A percentile compares a stretch with the other conserved stretches of the same genome.
Conservation (phyloP, 1,140 invertebrate genomes). For the Drosophila kanapiae region DNA sequence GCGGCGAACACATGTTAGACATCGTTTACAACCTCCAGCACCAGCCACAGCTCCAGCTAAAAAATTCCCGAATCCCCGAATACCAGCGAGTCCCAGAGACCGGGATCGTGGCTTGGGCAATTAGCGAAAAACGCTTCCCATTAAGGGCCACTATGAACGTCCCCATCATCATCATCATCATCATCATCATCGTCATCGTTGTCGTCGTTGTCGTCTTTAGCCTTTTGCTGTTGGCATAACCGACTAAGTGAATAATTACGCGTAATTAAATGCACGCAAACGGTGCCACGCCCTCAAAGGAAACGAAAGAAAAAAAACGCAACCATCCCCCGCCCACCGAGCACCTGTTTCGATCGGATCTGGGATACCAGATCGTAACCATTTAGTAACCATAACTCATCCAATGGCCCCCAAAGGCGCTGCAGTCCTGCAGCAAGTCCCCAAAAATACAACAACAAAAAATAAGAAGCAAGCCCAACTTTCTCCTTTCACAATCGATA, state of each 20-base stretch:
- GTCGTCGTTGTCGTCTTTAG: not conserved
- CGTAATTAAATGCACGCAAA: constrained; percentile 76
- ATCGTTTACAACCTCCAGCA: constrained; percentile 36
- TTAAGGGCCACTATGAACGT: constrained; percentile 45
- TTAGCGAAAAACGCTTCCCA: constrained; percentile 57
- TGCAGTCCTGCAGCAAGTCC: constrained; percentile 18
- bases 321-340: not conserved
- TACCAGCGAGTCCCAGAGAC: not conserved
- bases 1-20: constrained; percentile 58
- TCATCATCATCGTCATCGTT: not conserved
- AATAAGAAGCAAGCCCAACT: constrained; percentile 28
- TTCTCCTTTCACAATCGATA: constrained; percentile 61
- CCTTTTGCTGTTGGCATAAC: constrained; percentile 46
- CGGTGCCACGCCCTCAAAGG: constrained; percentile 37
- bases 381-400: constrained; percentile 10
- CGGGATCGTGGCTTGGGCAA: constrained; percentile 22
- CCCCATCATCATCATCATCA: not conserved
- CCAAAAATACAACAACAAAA: not conserved
- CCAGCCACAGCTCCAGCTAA: not conserved
- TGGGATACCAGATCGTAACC: constrained; percentile 6
- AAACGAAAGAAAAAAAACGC: constrained; percentile 8
- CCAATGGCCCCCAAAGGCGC: constrained; percentile 14
- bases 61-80: not conserved
- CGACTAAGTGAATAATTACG: constrained; percentile 78
- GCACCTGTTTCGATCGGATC: constrained; percentile 31